Conservation (phyloP, 2,888 invertebrate species). For the Athalia circularis region DNA sequence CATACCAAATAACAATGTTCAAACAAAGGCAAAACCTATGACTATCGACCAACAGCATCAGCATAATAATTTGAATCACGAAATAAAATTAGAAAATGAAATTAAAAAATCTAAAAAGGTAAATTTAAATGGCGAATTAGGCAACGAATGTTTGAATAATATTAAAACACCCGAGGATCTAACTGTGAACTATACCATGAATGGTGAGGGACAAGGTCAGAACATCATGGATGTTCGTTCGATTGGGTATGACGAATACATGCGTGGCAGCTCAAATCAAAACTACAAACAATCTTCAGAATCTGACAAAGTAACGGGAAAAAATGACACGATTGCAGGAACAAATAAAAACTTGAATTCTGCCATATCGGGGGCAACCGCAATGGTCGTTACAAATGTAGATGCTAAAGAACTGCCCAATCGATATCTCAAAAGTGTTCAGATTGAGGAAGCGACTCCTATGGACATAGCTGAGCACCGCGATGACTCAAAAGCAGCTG, state of each 20-base stretch:
- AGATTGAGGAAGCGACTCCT: not conserved
- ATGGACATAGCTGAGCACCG: conserved; percentile 26
- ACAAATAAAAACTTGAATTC: not conserved
- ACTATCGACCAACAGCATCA: conserved; percentile 4
- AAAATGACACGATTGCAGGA: not conserved
- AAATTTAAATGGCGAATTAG: conserved; percentile 21
- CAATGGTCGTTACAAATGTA: not conserved
- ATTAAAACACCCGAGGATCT: conserved; percentile 18
- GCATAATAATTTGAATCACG: not conserved
- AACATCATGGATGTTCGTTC: conserved; percentile 59
- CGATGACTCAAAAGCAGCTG: conserved; percentile 47
- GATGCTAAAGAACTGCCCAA: not conserved
- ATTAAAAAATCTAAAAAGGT: conserved; percentile 2
- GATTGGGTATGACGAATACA: conserved; percentile 67
- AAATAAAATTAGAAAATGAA: not conserved
- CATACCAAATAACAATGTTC: not conserved
- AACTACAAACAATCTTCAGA: not conserved
- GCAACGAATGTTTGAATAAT: not conserved
- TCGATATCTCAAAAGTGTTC: not conserved
- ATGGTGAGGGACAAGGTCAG: conserved; percentile 56
- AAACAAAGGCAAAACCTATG: not conserved
- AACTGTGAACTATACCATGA: conserved; percentile 47
- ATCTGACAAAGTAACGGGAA: not conserved
- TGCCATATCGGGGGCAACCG: not conserved
- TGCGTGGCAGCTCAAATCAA: conserved; percentile 54